Percentiles rank a stretch among this genome's conserved stretches.
Evolutionary conservation across 2,888 invertebrate genomes (phyloP).

Genomic region (Cryptus armator): DNA sequence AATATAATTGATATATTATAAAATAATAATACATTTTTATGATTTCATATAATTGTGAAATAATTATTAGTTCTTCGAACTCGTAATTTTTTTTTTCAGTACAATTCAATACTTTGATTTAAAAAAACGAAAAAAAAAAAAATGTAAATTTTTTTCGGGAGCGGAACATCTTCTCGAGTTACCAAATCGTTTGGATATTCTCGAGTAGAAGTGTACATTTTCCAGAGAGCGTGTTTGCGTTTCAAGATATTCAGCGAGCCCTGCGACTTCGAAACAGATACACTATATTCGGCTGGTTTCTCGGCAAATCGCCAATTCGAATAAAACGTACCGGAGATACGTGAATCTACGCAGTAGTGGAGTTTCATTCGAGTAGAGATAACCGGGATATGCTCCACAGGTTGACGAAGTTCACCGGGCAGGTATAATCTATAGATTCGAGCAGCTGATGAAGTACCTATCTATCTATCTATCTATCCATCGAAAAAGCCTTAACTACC

Average conservation of each 20-base stretch:
- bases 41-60: no score
- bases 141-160: background rate
- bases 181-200: background rate
- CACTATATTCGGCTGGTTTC: conserved; percentile 19
- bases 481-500: conserved; percentile 58
- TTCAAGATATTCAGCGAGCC: background rate
- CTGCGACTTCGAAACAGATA: conserved; percentile 7
- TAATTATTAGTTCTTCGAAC: no score
- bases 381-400: conserved; percentile 64
- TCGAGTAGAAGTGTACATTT: background rate
- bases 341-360: conserved; percentile 21
- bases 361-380: conserved; percentile 18
- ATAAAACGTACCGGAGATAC: conserved; percentile 16
- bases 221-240: conserved; percentile 5
- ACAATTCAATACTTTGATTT: no score
- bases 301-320: conserved; percentile 43
- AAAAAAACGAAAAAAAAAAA: background rate
- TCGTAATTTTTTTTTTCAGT: no score
- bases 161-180: background rate
- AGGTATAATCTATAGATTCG: conserved; percentile 40
- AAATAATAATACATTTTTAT: no score
- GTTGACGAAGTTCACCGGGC: conserved; percentile 59
- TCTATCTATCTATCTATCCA: conserved; percentile 63
- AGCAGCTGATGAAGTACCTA: conserved; percentile 59
- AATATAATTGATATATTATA: no score